phyloP scores from a whole-genome alignment of 2,797 vertebrate genomes.

The Pelobates cultripes region DNA sequence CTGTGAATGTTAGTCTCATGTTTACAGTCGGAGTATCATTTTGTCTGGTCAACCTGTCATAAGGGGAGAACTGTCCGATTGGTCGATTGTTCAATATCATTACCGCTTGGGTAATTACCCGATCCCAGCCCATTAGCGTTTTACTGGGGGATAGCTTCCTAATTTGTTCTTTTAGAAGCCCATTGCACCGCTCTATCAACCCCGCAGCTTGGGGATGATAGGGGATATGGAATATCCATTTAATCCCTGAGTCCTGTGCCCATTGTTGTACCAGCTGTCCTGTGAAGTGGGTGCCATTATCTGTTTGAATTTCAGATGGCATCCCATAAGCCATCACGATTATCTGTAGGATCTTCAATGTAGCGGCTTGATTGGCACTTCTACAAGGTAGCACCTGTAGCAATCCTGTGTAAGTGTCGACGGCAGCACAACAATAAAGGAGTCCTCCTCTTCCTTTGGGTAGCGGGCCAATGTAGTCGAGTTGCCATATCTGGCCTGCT shows the following conservation, averaged over 20 bases:
- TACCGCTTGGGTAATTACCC: not conserved
- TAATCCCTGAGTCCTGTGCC: constrained; percentile 1
- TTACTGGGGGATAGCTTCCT: constrained; percentile 7
- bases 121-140: constrained; percentile 1
- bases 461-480: constrained; percentile 4
- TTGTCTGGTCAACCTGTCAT: not conserved
- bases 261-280: not conserved
- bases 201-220: constrained; percentile 1
- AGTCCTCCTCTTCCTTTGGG: constrained; percentile 8
- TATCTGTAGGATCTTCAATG: not conserved
- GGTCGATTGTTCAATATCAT: not conserved
- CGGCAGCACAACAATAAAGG: not conserved
- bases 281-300: constrained; percentile 3
- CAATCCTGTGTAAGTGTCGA: not conserved
- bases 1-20: not conserved
- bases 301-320: not conserved
- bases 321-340: not conserved
- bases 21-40: not conserved
- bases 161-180: constrained; percentile 8
- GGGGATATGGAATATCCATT: constrained; percentile 4
- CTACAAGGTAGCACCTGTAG: constrained; percentile 2
- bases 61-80: not conserved
- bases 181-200: constrained; percentile 4
- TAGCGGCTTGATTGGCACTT: constrained; percentile 6
- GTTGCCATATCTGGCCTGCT: constrained; percentile 1